These are phyloP conservation scores for Nansenia antarctica DNA, from an alignment of 2,113 vertebrate genomes.

Conservation along the genomic window DNA sequence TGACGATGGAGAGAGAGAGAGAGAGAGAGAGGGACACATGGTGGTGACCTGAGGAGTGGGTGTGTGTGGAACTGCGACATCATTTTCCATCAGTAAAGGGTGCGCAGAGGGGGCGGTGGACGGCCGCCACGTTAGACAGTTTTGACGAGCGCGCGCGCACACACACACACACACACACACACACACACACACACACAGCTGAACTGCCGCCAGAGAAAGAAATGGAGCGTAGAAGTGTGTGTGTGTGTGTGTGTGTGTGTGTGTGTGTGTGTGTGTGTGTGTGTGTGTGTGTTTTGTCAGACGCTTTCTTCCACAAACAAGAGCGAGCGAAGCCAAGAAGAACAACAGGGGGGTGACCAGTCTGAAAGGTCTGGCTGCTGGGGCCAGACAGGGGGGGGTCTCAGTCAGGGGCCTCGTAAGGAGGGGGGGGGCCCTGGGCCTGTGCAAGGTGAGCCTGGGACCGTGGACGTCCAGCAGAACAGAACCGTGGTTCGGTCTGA, in stretches of 20 bases:
- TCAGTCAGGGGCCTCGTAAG: conserved; percentile 12
- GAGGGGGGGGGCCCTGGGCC: conserved; percentile 32
- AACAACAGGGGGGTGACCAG: conserved; percentile 9
- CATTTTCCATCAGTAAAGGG: background rate
- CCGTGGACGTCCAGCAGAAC: too few species aligned
- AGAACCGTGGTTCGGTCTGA: too few species aligned
- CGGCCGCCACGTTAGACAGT: background rate
- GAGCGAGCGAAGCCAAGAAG: conserved; percentile 43
- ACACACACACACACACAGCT: background rate
- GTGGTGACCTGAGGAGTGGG: background rate
- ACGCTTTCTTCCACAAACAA: conserved; percentile 56
- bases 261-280: too few species aligned
- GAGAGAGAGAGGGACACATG: background rate
- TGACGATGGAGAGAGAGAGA: background rate
- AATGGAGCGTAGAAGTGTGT: conserved; percentile 14
- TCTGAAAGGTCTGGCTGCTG: conserved; percentile 32
- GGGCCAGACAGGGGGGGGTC: conserved; percentile 10
- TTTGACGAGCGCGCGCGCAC: background rate
- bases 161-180: background rate
- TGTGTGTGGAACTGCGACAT: background rate
- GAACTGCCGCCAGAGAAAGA: conserved; percentile 18
- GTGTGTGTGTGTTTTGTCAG: conserved; percentile 24
- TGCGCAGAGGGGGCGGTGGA: background rate
- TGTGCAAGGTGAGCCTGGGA: conserved; percentile 45
- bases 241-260: too few species aligned